A percentile compares a stretch with the other conserved stretches of the same genome.
Evolutionary conservation across 2,797 vertebrate genomes (phyloP).

Genomic region (Sebastes taczanowskii): DNA sequence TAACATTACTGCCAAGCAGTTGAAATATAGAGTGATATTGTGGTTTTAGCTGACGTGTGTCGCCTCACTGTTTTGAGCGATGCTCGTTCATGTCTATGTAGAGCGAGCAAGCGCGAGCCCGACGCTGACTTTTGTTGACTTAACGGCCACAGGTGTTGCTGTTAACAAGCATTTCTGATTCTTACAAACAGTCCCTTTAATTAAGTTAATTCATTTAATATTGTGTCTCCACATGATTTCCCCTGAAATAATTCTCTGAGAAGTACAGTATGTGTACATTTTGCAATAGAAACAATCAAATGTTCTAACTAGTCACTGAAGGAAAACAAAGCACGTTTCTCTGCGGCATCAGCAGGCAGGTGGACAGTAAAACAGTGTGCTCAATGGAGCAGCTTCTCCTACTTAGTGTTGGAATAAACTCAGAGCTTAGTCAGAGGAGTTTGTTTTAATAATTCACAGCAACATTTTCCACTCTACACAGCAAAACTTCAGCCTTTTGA

Average conservation of each 20-base stretch:
- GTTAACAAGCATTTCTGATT: too few species aligned
- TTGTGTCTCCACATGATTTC: neutral
- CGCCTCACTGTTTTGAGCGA: too few species aligned
- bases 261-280: neutral
- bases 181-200: too few species aligned
- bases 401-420: neutral
- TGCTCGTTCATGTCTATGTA: too few species aligned
- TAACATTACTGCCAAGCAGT: too few species aligned
- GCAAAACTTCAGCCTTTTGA: constrained; percentile 8
- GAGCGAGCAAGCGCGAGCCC: too few species aligned
- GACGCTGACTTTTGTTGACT: too few species aligned
- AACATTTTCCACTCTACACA: constrained; percentile 4
- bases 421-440: neutral
- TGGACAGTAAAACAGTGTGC: neutral
- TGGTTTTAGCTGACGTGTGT: too few species aligned
- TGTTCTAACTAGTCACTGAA: neutral
- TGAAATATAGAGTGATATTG: too few species aligned
- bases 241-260: neutral
- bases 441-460: constrained; percentile 30
- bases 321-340: neutral
- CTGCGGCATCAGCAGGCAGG: neutral
- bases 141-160: too few species aligned
- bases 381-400: neutral
- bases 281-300: neutral
- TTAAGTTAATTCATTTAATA: neutral